Conservation (phyloP, 2,113 vertebrate species). For the Desmodus rotundus region DNA sequence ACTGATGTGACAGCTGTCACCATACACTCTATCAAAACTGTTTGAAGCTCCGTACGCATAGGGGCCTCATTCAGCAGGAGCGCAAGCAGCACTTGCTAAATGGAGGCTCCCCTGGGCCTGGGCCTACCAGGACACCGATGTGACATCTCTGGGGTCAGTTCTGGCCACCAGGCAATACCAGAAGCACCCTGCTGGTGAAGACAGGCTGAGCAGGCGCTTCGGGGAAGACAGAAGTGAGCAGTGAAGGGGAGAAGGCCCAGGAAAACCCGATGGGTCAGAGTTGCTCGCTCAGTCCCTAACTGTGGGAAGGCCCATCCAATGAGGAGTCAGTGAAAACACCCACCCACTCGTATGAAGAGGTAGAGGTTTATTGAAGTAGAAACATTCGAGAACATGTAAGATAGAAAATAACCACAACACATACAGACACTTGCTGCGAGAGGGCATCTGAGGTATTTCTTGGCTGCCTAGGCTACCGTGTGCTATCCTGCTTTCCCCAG, state of each 20-base stretch:
- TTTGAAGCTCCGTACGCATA: background rate
- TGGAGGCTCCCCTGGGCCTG: background rate
- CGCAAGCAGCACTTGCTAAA: background rate
- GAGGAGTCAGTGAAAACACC: background rate
- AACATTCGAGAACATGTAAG: conserved; percentile 85
- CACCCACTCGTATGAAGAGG: conserved; percentile 77
- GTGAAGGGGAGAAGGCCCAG: background rate
- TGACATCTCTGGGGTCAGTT: background rate
- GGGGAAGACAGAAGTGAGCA: background rate
- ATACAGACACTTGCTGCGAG: conserved; percentile 85
- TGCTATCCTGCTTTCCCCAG: conserved; percentile 77
- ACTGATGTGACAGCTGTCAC: no score
- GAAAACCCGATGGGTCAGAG: background rate
- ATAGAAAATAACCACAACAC: conserved; percentile 86
- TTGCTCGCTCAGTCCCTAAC: background rate
- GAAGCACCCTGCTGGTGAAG: background rate
- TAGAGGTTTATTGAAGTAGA: conserved; percentile 90
- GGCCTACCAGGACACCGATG: background rate
- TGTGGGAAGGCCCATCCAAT: no score
- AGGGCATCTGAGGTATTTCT: conserved; percentile 85
- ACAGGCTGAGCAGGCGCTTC: background rate
- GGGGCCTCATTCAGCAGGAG: background rate
- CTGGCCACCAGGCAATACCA: background rate
- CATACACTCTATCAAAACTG: no score
- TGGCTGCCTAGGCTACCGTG: conserved; percentile 80